Percentiles rank a stretch among this genome's conserved stretches.
phyloP scores from a whole-genome alignment of 2,113 vertebrate species.

The Aegithalos caudatus region DNA sequence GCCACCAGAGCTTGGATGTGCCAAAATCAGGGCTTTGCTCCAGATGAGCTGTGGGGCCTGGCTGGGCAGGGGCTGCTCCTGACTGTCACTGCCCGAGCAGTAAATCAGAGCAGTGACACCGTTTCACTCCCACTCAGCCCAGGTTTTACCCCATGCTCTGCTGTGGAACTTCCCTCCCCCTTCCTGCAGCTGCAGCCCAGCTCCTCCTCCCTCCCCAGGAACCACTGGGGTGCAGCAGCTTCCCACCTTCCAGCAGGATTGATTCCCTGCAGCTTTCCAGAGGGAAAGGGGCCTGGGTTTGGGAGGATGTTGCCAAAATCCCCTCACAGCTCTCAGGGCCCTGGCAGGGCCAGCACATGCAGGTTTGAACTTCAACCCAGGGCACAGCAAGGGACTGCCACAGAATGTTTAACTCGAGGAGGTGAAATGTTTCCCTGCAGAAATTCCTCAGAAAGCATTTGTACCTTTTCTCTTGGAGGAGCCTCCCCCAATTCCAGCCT shows the following conservation, averaged over 20 bases:
- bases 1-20: rapidly evolving
- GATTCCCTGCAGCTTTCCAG: not conserved
- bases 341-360: rapidly evolving
- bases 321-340: rapidly evolving
- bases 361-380: not conserved
- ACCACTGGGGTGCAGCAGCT: rapidly evolving
- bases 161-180: not conserved
- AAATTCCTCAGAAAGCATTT: not conserved
- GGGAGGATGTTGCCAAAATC: not conserved
- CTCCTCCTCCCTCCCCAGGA: not conserved
- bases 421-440: not conserved
- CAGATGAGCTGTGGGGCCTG: too few species aligned
- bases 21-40: rapidly evolving
- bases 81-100: rapidly evolving
- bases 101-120: not conserved
- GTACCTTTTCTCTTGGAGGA: not conserved
- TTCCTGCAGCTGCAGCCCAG: not conserved
- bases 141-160: rapidly evolving
- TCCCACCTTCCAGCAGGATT: rapidly evolving
- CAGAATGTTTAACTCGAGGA: not conserved
- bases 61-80: rapidly evolving
- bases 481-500: not conserved
- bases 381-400: not conserved
- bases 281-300: not conserved
- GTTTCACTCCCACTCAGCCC: not conserved